Evolutionary conservation across 1,140 invertebrate genomes (phyloP), one percentile per base, ranked within the genome.

Genomic region (Calliphora vicina): DNA sequence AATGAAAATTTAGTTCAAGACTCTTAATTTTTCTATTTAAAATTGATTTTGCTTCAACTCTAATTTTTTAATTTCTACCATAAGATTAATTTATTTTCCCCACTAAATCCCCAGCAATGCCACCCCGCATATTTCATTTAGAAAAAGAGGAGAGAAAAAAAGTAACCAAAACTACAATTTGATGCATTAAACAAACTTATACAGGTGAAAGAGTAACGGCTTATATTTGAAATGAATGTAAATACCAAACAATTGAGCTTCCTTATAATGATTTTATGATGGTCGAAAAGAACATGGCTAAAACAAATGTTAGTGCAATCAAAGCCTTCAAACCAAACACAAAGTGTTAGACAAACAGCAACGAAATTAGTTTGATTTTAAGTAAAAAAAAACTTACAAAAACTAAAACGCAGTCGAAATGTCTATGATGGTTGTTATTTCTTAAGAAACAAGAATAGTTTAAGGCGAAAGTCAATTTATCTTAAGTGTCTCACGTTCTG

Each of bases 201-300:
- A 67, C 61, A 67, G 74, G 74, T 78, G 74, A 78, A 78, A 78
- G 74, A 78, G 74, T 78, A 78, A 78, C 74, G 74, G 74, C 74
- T 78, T 78, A 43, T 43, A 23, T 43, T 23, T 43, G 35, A 78
- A 78, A 23, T 67, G n/a, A 78, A 45, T 78, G 74, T 78, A 78
- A 78, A 43, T 23, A 78, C 29, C 74, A 78, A 57, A 23, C 74
- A 78, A 78, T 78, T 23, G 74, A 78, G 74, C 74, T 78, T 78
- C 74, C 74, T 78, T 78, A 78, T 78, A 78, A 78, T 78, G 74
- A 78, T 78, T 78, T 78, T 78, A 78, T 78, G 74, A 43, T 78
- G 74, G 74, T 45, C 35, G 17, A 43, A 42, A 78, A 20, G 29
- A 12, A 25, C 13, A 23, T 1, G 35, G 74, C 20, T 23, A 43